Base-by-base conservation (phyloP, 2,797 vertebrate genomes). In the Gephyroberyx darwinii region DNA sequence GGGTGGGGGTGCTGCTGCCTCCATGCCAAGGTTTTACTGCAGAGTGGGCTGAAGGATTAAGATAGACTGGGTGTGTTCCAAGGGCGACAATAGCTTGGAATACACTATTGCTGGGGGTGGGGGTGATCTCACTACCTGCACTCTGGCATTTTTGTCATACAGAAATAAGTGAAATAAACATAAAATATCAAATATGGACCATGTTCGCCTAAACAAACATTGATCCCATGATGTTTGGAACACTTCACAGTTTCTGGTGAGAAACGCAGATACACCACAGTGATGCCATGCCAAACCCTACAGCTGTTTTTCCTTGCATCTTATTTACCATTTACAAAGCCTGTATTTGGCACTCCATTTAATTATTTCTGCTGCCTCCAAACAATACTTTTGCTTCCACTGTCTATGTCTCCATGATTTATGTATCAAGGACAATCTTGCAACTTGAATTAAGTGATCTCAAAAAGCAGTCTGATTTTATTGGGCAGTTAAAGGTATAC, bases 41-140 rank as follows among this genome's bases (percentile, higher is more conserved):
- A 92, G 91, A 91, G 90, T 90, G 88, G 88, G 87, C 87, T 93
- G 91, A 91, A 88, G 90, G 91, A 93, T 93, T 92, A 92, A 91
- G 89, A 92, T 91, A 91, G 88, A 87, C 88, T 91, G 91, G 91
- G 88, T 92, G 90, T 90, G 90, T 93, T 93, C 92, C 90, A 91
- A 89, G 84, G 84, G 83, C 67, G 80, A 91, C 89, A 91, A 90
- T 81, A 88, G 87, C 86, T 79, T 85, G 81, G 85, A 91, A 89
- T 81, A 90, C 82, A 90, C 75, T 65, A 84, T 84, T 88, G 84
- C 86, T 81, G 82, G 71, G 82, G 85, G 74, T 65, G 66, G 77
- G n/a, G 73, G 78, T 71, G 82, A 84, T 85, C 66, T 83, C 93
- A 93, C 93, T 91, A 95, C 95, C 67, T 95, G 85, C 78, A 88